Evolutionary conservation across 2,113 vertebrate genomes (phyloP).

Genomic region (Aegotheles bennettii): DNA sequence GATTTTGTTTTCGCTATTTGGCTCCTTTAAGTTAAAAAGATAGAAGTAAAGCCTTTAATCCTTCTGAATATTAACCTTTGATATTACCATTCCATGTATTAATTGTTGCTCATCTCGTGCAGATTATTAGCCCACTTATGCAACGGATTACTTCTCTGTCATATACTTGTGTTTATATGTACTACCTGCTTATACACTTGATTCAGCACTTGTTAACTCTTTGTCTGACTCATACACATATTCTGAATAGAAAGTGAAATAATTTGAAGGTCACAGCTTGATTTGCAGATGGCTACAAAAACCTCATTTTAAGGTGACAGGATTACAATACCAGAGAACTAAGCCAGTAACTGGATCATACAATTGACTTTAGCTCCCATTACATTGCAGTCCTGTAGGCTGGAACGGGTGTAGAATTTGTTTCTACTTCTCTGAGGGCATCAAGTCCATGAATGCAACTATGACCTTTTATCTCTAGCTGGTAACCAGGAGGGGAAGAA

Average conservation of each 20-base stretch:
- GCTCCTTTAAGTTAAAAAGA: neutral
- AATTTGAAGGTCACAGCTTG: neutral
- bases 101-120: neutral
- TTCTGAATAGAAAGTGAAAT: neutral
- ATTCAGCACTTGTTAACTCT: neutral
- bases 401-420: neutral
- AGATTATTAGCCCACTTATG: neutral
- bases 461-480: conserved; percentile 2
- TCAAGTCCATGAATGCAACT: neutral
- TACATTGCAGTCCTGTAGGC: neutral
- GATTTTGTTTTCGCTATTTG: neutral
- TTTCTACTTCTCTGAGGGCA: neutral
- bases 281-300: neutral
- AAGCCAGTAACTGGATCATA: neutral
- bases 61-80: neutral
- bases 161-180: neutral
- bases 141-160: neutral
- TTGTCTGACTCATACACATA: neutral
- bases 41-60: neutral
- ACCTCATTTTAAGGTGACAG: neutral
- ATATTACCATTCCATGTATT: neutral
- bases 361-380: neutral
- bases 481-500: neutral
- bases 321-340: neutral
- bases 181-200: neutral